Percentiles rank a stretch among this genome's conserved stretches.
These are phyloP conservation scores for Achatina immaculata DNA, from an alignment of 1,140 invertebrate species.

Conservation along the genomic window DNA sequence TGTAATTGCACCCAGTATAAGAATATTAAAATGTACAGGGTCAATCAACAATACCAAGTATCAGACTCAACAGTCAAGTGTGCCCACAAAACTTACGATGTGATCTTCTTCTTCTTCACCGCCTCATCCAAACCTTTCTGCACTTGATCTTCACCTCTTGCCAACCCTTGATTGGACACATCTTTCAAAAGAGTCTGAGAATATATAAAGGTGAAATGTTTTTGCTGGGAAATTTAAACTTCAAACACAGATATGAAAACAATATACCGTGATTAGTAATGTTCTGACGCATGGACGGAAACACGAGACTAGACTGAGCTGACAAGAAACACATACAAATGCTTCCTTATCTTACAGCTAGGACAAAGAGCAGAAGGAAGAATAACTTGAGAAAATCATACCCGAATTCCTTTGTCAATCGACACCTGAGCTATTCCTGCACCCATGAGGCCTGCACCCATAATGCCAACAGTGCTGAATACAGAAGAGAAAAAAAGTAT, in stretches of 20 bases:
- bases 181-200: conserved; percentile 88
- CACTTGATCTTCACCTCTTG: conserved; percentile 91
- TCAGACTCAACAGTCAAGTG: too few relatives aligned
- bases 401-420: conserved; percentile 91
- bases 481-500: conserved; percentile 24
- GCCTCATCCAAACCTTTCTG: conserved; percentile 80
- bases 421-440: conserved; percentile 98
- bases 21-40: too few relatives aligned
- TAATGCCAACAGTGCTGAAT: conserved; percentile 82
- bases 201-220: not conserved
- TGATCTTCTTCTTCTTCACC: conserved; percentile 69
- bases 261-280: too few relatives aligned
- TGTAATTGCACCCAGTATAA: too few relatives aligned
- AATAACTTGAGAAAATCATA: too few relatives aligned
- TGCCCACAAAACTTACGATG: conserved; percentile 61
- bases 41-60: too few relatives aligned
- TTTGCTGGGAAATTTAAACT: not conserved
- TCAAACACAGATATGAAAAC: not conserved
- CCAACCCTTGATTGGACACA: conserved; percentile 83
- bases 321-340: too few relatives aligned
- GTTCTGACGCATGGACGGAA: too few relatives aligned
- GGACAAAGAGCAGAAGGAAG: too few relatives aligned
- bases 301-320: too few relatives aligned
- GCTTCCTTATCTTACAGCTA: too few relatives aligned
- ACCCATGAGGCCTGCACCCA: conserved; percentile 98